These are phyloP conservation scores for Nomada ruficornis DNA, from an alignment of 2,888 invertebrate genomes.

Conservation along the genomic window DNA sequence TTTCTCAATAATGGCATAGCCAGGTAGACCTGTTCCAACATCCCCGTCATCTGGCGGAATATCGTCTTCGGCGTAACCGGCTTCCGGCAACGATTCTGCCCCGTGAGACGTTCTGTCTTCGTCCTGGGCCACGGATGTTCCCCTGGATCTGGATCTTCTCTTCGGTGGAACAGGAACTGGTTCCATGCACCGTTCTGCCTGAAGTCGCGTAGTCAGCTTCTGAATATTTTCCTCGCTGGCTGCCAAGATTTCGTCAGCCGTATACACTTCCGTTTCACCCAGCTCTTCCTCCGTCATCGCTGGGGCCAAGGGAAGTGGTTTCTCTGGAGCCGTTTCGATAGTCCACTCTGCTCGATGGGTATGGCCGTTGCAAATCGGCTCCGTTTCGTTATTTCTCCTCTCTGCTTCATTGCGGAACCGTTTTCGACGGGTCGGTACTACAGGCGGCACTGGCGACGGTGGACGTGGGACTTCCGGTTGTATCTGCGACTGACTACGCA, in stretches of 20 bases:
- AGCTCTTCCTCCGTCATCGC: background rate
- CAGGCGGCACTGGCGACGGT: conserved; percentile 48
- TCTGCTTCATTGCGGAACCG: conserved; percentile 59
- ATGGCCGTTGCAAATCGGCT: conserved; percentile 71
- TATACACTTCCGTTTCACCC: conserved; percentile 31
- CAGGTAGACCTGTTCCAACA: conserved; percentile 85
- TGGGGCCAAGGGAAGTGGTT: conserved; percentile 41
- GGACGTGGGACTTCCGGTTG: conserved; percentile 28
- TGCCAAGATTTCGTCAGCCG: conserved; percentile 38
- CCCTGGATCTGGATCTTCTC: conserved; percentile 86
- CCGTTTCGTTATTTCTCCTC: conserved; percentile 40
- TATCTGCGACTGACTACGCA: conserved; percentile 77
- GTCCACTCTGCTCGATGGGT: conserved; percentile 39
- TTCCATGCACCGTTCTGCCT: conserved; percentile 88
- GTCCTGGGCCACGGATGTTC: conserved; percentile 84
- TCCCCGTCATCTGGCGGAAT: conserved; percentile 82
- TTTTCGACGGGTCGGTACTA: conserved; percentile 75
- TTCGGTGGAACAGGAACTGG: conserved; percentile 87
- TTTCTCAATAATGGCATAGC: conserved; percentile 92
- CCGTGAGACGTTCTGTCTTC: conserved; percentile 90
- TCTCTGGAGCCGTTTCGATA: conserved; percentile 35
- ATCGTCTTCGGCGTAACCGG: conserved; percentile 84
- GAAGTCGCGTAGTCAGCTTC: conserved; percentile 26
- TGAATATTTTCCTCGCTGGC: conserved; percentile 52
- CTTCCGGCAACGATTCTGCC: conserved; percentile 87